Percentiles rank a stretch among this genome's conserved stretches.
phyloP scores from a whole-genome alignment of 2,797 vertebrate genomes.

The Danio choprae region DNA sequence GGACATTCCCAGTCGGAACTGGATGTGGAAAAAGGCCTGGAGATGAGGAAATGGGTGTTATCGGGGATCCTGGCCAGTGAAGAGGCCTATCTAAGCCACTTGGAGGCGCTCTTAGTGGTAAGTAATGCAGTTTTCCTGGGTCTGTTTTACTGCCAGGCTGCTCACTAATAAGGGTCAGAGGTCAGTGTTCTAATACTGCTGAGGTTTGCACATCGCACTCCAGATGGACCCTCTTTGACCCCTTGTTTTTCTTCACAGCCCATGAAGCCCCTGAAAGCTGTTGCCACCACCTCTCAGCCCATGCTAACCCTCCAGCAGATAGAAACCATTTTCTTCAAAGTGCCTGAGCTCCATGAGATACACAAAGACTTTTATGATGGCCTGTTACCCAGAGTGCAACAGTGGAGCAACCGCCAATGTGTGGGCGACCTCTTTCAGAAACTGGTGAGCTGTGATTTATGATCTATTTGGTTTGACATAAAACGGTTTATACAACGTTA shows the following conservation, averaged over 20 bases:
- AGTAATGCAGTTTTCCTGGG: conserved; percentile 57
- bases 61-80: conserved; percentile 96
- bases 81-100: conserved; percentile 93
- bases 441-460: conserved; percentile 80
- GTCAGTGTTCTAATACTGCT: conserved; percentile 3
- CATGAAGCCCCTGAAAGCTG: conserved; percentile 97
- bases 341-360: conserved; percentile 97
- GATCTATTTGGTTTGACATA: not conserved
- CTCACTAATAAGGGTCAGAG: conserved; percentile 14
- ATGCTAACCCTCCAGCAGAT: conserved; percentile 94
- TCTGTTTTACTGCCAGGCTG: conserved; percentile 3
- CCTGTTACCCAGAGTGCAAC: conserved; percentile 91
- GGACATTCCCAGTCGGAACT: conserved; percentile 83
- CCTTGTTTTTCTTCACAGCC: conserved; percentile 77
- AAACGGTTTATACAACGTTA: not conserved
- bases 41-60: conserved; percentile 98
- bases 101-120: conserved; percentile 96
- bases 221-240: conserved; percentile 10
- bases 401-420: conserved; percentile 94
- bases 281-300: conserved; percentile 95
- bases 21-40: conserved; percentile 95
- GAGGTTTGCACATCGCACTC: conserved; percentile 11
- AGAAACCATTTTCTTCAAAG: conserved; percentile 99
- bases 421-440: conserved; percentile 99
- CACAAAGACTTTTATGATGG: conserved; percentile 97